Percentiles rank a stretch among this genome's conserved stretches.
Conservation (phyloP, 1,140 invertebrate species). For the Centruroides sculpturatus region DNA sequence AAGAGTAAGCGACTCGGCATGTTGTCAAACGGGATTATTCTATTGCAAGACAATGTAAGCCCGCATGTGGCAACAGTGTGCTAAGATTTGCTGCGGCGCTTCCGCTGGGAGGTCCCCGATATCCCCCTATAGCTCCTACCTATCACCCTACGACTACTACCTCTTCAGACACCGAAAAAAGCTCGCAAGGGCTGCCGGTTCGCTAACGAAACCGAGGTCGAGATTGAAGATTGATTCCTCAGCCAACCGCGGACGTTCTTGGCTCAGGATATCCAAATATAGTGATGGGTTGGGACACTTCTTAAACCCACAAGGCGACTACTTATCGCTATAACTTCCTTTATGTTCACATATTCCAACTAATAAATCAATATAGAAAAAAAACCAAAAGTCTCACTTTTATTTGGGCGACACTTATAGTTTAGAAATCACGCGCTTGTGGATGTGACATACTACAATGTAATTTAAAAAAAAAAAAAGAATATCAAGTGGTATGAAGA, state of each 20-base stretch:
- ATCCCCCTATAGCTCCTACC: not conserved
- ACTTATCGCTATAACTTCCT: no score
- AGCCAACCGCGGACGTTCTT: not conserved
- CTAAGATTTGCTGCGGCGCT: not conserved
- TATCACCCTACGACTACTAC: not conserved
- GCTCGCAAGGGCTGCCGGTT: not conserved
- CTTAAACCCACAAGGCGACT: no score
- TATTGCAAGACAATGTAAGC: not conserved
- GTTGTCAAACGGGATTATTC: not conserved
- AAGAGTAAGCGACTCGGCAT: no score
- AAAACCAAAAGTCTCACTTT: no score
- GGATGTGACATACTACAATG: no score
- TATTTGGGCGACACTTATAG: no score
- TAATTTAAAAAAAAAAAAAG: no score
- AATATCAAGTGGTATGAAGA: no score
- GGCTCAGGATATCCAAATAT: not conserved
- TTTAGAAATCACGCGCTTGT: no score
- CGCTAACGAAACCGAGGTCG: not conserved
- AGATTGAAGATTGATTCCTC: not conserved
- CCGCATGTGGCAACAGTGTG: not conserved
- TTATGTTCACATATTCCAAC: no score
- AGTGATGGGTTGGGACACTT: not conserved
- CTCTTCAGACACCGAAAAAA: not conserved
- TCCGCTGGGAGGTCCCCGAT: not conserved
- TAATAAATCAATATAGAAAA: no score